phyloP scores from a whole-genome alignment of 2,797 vertebrate species.

The Chrosomus eos region DNA sequence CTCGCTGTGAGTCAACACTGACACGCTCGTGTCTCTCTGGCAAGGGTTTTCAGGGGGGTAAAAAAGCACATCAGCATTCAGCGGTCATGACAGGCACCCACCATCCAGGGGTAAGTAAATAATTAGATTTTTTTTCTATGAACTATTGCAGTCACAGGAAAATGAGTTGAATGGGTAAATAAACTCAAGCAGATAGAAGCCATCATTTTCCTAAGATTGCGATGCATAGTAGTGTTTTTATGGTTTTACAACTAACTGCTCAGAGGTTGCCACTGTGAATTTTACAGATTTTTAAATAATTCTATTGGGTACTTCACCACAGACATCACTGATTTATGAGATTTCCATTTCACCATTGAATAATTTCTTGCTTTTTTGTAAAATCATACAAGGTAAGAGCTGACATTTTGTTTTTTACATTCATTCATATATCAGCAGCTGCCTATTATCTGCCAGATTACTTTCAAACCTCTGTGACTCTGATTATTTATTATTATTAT shows the following conservation, averaged over 20 bases:
- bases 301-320: background rate
- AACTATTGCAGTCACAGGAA: background rate
- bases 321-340: background rate
- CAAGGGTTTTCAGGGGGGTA: slow-evolving; percentile 30
- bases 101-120: background rate
- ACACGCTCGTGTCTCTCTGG: slow-evolving; percentile 10
- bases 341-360: background rate
- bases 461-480: background rate
- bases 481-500: background rate
- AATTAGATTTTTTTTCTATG: no score
- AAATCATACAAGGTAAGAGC: background rate
- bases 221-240: background rate
- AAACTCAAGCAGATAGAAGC: background rate
- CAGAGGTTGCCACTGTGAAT: background rate
- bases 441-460: background rate
- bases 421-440: background rate
- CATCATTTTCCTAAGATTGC: background rate
- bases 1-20: background rate
- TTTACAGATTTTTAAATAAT: background rate
- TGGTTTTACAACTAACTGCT: background rate
- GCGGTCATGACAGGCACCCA: slow-evolving; percentile 17
- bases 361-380: background rate
- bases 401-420: background rate
- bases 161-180: background rate
- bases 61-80: slow-evolving; percentile 43